These are phyloP conservation scores for Drosophila bocki DNA, from an alignment of 1,140 invertebrate species.

Conservation along the genomic window DNA sequence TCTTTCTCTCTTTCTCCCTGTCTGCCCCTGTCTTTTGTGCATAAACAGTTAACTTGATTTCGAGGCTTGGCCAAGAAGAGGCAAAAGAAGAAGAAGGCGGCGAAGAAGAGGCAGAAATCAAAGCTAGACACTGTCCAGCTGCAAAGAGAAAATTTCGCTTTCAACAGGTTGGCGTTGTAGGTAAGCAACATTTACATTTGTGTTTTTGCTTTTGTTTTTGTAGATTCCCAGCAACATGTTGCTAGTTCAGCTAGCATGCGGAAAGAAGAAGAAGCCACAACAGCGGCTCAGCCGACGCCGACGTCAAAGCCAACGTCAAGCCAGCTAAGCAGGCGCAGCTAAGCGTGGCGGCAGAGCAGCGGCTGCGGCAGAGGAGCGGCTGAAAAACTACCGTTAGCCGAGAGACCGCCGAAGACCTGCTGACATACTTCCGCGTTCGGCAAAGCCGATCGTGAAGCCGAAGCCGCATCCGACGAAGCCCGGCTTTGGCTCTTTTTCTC, in stretches of 20 bases:
- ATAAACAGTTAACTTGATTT: constrained; percentile 75
- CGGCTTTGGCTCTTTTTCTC: constrained; percentile 21
- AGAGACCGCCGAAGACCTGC: constrained; percentile 77
- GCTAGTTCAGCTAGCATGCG: constrained; percentile 57
- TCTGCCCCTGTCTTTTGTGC: constrained; percentile 50
- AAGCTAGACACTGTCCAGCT: constrained; percentile 70
- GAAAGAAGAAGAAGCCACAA: constrained; percentile 43
- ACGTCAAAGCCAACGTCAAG: constrained; percentile 20
- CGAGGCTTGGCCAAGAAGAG: constrained; percentile 67
- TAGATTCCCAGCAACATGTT: constrained; percentile 60
- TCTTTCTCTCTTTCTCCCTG: constrained; percentile 14
- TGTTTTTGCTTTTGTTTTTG: constrained; percentile 11
- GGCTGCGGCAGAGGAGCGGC: constrained; percentile 17
- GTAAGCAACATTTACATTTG: constrained; percentile 33
- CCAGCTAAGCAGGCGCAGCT: constrained; percentile 76
- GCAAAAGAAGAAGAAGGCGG: constrained; percentile 49
- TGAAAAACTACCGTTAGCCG: constrained; percentile 83
- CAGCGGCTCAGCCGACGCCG: constrained; percentile 16
- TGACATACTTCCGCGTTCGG: constrained; percentile 85
- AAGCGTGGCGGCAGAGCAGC: constrained; percentile 61
- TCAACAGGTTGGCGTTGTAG: constrained; percentile 81
- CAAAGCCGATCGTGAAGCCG: constrained; percentile 44
- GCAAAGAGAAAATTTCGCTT: constrained; percentile 81
- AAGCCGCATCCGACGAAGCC: constrained; percentile 34
- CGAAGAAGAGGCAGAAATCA: constrained; percentile 44